Conservation (phyloP, 92 coral and sea anemone species). For the Siderastrea radians region DNA sequence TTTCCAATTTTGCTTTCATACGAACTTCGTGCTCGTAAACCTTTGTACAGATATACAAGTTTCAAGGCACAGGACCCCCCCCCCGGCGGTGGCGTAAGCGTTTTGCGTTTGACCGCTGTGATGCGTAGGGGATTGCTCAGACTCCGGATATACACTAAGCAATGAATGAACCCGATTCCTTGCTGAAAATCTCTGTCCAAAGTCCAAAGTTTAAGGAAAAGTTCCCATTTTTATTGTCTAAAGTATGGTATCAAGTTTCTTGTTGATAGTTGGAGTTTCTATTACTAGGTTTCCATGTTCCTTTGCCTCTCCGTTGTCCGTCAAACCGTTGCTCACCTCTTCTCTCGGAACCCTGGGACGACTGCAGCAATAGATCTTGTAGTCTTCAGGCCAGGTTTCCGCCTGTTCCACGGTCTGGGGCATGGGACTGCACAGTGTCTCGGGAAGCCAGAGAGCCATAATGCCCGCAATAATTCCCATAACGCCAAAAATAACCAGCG, state of each 20-base stretch:
- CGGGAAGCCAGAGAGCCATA: slow-evolving; percentile 84
- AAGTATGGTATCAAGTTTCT: background rate
- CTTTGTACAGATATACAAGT: too few relatives aligned
- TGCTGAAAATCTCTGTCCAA: background rate
- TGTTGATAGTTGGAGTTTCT: background rate
- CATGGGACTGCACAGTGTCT: slow-evolving; percentile 88
- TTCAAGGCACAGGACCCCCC: too few relatives aligned
- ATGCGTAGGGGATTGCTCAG: too few relatives aligned
- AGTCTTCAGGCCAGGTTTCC: slow-evolving; percentile 88
- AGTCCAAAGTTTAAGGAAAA: background rate
- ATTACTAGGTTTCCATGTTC: background rate
- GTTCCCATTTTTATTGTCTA: background rate
- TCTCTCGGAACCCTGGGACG: slow-evolving; percentile 2
- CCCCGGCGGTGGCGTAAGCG: too few relatives aligned
- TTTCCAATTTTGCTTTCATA: too few relatives aligned
- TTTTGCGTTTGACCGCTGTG: too few relatives aligned
- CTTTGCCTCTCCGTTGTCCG: background rate
- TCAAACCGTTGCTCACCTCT: background rate
- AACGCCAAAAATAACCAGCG: slow-evolving; percentile 82
- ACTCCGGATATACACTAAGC: too few relatives aligned
- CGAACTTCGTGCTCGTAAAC: too few relatives aligned
- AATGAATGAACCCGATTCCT: too few relatives aligned
- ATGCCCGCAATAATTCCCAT: slow-evolving; percentile 83
- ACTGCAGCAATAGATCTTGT: slow-evolving; percentile 56
- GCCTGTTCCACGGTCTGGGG: slow-evolving; percentile 87